phyloP scores from a whole-genome alignment of 92 coral and sea anemone species.

The Blastomussa wellsi region DNA sequence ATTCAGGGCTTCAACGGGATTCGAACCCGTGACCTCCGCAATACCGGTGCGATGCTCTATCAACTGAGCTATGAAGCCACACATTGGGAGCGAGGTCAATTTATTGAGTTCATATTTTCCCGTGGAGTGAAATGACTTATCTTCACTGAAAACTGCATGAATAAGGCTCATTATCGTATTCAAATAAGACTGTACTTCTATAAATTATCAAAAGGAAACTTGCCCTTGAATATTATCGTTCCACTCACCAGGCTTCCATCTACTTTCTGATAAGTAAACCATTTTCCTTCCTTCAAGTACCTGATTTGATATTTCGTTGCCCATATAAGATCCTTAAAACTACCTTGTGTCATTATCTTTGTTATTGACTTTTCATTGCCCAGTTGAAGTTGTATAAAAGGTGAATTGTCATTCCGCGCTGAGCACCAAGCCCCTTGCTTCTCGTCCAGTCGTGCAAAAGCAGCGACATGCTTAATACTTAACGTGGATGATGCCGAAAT shows the following conservation, averaged over 20 bases:
- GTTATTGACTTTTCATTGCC: conserved; percentile 7
- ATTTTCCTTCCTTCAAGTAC: conserved; percentile 1
- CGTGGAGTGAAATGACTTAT: too few species aligned
- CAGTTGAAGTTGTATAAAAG: conserved; percentile 18
- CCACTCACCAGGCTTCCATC: neutral
- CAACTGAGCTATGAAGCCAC: too few species aligned
- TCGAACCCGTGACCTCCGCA: too few species aligned
- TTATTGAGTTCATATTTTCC: too few species aligned
- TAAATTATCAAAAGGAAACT: too few species aligned
- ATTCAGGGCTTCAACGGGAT: too few species aligned
- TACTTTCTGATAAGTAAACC: neutral
- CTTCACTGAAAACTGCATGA: too few species aligned
- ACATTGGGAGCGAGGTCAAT: too few species aligned
- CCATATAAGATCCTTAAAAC: neutral
- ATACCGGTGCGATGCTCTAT: too few species aligned
- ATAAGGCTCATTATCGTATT: too few species aligned
- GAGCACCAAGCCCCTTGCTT: conserved; percentile 25
- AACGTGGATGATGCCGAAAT: conserved; percentile 20
- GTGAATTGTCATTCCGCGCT: neutral
- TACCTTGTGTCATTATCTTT: conserved; percentile 3
- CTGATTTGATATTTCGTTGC: conserved; percentile 11
- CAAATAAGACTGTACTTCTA: too few species aligned
- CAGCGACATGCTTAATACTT: neutral
- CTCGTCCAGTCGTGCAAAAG: conserved; percentile 21
- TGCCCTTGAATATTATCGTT: neutral